These are phyloP conservation scores for Ornithoptera alexandrae DNA, from an alignment of 2,888 invertebrate species.

Conservation along the genomic window DNA sequence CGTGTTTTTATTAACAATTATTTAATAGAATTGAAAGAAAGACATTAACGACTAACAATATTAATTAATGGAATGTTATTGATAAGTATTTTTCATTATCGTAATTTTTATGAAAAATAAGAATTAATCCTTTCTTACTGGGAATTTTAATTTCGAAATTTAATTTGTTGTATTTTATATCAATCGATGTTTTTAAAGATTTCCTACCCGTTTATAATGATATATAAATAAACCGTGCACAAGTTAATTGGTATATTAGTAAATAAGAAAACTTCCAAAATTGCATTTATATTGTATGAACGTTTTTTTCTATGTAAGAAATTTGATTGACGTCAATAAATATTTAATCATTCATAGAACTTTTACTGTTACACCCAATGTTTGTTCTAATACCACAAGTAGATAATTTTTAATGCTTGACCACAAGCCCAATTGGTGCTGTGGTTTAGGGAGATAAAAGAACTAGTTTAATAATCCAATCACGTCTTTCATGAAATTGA, in stretches of 20 bases:
- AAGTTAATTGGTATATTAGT: background rate
- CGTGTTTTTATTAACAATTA: slow-evolving; percentile 20
- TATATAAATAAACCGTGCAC: background rate
- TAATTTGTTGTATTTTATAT: background rate
- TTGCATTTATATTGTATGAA: slow-evolving; percentile 25
- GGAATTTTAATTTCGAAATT: background rate
- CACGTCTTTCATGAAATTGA: too few relatives aligned
- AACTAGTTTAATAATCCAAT: too few relatives aligned
- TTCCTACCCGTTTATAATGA: background rate
- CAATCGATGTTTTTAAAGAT: background rate
- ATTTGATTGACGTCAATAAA: slow-evolving; percentile 19
- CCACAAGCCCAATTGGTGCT: too few relatives aligned
- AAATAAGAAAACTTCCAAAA: slow-evolving; percentile 16
- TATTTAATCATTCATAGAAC: slow-evolving; percentile 27
- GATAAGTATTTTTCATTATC: background rate
- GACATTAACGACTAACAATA: slow-evolving; percentile 59
- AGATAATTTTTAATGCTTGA: too few relatives aligned
- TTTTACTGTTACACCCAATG: slow-evolving; percentile 15
- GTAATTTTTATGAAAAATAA: background rate
- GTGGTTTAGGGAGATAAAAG: too few relatives aligned
- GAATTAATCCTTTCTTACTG: background rate
- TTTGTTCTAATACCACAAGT: background rate
- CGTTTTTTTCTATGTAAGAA: slow-evolving; percentile 5
- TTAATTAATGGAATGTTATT: slow-evolving; percentile 17
- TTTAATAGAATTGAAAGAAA: slow-evolving; percentile 44